A percentile compares a stretch with the other conserved stretches of the same genome.
Conservation (phyloP, 2,888 invertebrate species). For the Drosophila mimica region DNA sequence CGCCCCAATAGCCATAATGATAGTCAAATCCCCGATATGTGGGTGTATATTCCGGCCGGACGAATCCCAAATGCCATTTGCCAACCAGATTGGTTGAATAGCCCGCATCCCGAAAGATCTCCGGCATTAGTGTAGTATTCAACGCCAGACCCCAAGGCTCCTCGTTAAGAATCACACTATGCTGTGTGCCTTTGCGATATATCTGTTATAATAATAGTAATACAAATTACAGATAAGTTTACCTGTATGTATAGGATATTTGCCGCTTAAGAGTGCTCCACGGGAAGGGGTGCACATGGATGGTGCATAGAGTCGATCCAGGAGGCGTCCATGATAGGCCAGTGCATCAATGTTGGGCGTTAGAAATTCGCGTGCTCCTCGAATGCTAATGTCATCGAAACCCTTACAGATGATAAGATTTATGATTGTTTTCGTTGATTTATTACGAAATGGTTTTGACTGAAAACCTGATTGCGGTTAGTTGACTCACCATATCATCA, state of each 20-base stretch:
- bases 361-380: constrained; percentile 93
- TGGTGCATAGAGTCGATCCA: constrained; percentile 92
- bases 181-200: constrained; percentile 88
- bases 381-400: constrained; percentile 96
- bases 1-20: constrained; percentile 94
- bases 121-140: constrained; percentile 89
- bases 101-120: constrained; percentile 89
- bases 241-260: constrained; percentile 93
- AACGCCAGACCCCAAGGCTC: constrained; percentile 91
- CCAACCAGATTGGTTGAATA: constrained; percentile 94
- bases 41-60: constrained; percentile 87
- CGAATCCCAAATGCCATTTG: constrained; percentile 96
- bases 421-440: neutral
- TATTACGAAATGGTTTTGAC: neutral
- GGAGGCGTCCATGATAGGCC: constrained; percentile 92
- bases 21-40: constrained; percentile 91
- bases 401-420: constrained; percentile 87
- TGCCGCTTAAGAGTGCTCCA: constrained; percentile 92
- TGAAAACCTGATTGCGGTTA: neutral
- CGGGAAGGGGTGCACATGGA: constrained; percentile 95
- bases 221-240: no score
- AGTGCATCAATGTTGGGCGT: constrained; percentile 96
- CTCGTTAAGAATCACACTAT: constrained; percentile 88
- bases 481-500: constrained; percentile 90
- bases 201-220: neutral